Conservation (phyloP, 35 echinoderm and acorn worm species). For the Nesometra sesokonis region DNA sequence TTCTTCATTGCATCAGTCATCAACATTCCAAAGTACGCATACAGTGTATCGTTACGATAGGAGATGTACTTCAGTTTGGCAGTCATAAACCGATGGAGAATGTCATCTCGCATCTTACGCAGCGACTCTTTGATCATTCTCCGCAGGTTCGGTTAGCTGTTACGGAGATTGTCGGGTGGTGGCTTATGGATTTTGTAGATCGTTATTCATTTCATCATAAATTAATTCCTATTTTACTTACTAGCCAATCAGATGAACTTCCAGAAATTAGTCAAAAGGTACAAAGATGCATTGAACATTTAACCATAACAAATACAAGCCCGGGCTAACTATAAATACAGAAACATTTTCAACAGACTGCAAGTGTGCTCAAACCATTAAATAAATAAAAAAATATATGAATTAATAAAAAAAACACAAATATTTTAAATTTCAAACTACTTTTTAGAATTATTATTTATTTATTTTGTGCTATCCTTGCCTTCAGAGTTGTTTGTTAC, state of each 20-base stretch:
- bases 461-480: too few species aligned
- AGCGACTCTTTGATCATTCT: slow-evolving; percentile 86
- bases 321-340: too few species aligned
- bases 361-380: too few species aligned
- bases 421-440: too few species aligned
- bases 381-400: too few species aligned
- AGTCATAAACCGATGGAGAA: slow-evolving; percentile 97
- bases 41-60: slow-evolving; percentile 70
- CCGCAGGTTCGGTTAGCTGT: slow-evolving; percentile 70
- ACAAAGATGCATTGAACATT: background rate
- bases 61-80: slow-evolving; percentile 80
- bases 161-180: slow-evolving; percentile 80
- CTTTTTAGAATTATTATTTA: too few species aligned
- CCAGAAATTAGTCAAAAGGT: slow-evolving; percentile 64
- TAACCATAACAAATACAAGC: too few species aligned
- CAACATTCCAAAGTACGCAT: slow-evolving; percentile 86
- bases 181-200: slow-evolving; percentile 88
- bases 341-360: too few species aligned
- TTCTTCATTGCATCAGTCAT: slow-evolving; percentile 72
- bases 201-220: slow-evolving; percentile 97
- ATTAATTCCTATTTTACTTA: slow-evolving; percentile 73
- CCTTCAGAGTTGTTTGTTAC: too few species aligned
- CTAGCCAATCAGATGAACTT: slow-evolving; percentile 85
- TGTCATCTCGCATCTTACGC: slow-evolving; percentile 86
- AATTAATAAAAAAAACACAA: too few species aligned